phyloP scores from a whole-genome alignment of 2,797 vertebrate genomes.

The Nannoperca obscura region DNA sequence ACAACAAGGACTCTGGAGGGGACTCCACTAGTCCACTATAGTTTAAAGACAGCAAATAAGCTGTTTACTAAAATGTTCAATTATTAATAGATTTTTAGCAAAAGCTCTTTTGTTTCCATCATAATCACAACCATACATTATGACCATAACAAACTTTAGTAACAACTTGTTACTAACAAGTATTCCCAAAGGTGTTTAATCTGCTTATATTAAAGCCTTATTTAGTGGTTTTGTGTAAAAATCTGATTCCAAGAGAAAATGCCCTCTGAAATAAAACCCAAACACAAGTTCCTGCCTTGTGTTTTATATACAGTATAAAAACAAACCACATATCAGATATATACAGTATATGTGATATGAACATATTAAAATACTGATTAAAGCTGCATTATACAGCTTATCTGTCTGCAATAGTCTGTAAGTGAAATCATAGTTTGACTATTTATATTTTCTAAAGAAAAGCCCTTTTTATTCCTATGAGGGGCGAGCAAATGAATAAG shows the following conservation, averaged over 20 bases:
- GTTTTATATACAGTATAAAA: no score
- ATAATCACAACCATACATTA: neutral
- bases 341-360: neutral
- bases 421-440: neutral
- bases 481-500: neutral
- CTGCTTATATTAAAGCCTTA: neutral
- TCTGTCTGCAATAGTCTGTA: neutral
- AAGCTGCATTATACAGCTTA: neutral
- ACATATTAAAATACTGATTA: no score
- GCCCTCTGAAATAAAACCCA: no score
- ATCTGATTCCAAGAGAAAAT: neutral
- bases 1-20: slow-evolving; percentile 1
- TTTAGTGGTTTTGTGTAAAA: neutral
- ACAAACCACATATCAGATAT: no score
- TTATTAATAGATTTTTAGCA: neutral
- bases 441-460: neutral
- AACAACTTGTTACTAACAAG: neutral
- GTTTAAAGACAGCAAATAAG: neutral
- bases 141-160: neutral
- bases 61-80: neutral
- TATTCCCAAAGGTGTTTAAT: neutral
- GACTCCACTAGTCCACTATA: neutral
- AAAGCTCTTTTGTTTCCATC: neutral
- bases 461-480: neutral
- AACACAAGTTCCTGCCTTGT: neutral